These are phyloP conservation scores for Amblyjoppa fuscipennis DNA, from an alignment of 2,888 invertebrate species.

Conservation along the genomic window DNA sequence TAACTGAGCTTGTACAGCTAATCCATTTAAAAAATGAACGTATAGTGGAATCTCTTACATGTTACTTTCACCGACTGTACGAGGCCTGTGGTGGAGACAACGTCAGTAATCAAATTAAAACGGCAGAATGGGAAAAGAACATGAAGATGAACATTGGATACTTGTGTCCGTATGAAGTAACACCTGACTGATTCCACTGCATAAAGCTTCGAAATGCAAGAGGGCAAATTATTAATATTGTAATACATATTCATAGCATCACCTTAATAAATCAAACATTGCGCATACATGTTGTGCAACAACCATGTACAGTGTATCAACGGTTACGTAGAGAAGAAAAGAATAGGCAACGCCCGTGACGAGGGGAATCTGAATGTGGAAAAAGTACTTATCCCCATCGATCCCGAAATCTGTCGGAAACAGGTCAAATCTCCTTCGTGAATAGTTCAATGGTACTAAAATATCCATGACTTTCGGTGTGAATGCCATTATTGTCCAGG, in stretches of 20 bases:
- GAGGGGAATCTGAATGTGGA: neutral
- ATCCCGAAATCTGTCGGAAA: conserved; percentile 13
- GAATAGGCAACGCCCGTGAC: neutral
- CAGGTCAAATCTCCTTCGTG: neutral
- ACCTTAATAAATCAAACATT: conserved; percentile 21
- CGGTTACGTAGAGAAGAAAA: neutral
- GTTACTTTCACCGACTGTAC: too few relatives aligned
- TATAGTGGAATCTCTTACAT: too few relatives aligned
- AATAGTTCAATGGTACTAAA: conserved; percentile 3
- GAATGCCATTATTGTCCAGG: neutral
- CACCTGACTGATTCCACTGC: too few relatives aligned
- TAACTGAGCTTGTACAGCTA: too few relatives aligned
- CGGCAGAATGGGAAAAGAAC: too few relatives aligned
- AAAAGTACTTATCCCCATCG: conserved; percentile 21
- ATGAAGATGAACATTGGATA: too few relatives aligned
- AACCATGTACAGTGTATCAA: conserved; percentile 19
- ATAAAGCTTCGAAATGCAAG: too few relatives aligned
- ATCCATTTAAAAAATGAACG: too few relatives aligned
- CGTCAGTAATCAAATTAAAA: too few relatives aligned
- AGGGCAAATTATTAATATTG: too few relatives aligned
- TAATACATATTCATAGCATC: neutral
- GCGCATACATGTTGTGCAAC: conserved; percentile 3
- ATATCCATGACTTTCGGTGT: neutral
- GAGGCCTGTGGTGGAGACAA: too few relatives aligned
- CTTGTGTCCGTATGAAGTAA: too few relatives aligned